Conservation (phyloP, 2,888 invertebrate genomes). For the Cremastinae sp. region DNA sequence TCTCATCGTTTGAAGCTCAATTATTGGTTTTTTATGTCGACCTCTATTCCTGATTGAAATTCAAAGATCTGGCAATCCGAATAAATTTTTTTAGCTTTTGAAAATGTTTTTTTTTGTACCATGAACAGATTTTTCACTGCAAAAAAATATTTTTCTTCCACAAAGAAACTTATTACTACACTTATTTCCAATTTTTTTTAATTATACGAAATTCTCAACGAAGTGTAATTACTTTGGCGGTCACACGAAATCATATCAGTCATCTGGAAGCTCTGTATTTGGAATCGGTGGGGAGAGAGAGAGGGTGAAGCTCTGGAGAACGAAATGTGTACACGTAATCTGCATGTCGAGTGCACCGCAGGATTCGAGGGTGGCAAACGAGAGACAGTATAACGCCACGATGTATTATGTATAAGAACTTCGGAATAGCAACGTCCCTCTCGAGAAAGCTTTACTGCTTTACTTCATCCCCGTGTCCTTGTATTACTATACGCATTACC, state of each 20-base stretch:
- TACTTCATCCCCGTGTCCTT: background rate
- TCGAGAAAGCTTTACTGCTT: constrained; percentile 47
- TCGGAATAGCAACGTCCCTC: constrained; percentile 43
- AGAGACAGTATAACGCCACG: constrained; percentile 46
- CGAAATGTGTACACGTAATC: constrained; percentile 57
- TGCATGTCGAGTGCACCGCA: constrained; percentile 52
- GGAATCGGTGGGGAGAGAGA: constrained; percentile 8
- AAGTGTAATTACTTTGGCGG: background rate
- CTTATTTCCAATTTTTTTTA: too few relatives aligned
- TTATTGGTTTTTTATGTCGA: too few relatives aligned
- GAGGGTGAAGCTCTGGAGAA: too few relatives aligned
- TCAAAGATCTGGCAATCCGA: background rate
- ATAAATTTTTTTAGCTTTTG: background rate
- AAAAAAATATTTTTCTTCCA: too few relatives aligned
- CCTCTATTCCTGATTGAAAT: too few relatives aligned
- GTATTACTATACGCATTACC: constrained; percentile 4
- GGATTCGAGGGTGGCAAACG: constrained; percentile 42
- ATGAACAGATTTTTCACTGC: too few relatives aligned
- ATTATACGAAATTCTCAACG: too few relatives aligned
- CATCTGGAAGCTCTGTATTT: constrained; percentile 3
- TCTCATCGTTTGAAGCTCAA: too few relatives aligned
- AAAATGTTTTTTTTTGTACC: too few relatives aligned
- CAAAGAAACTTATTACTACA: too few relatives aligned
- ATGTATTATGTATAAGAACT: constrained; percentile 60
- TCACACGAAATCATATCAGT: constrained; percentile 7